phyloP scores from a whole-genome alignment of 2,797 vertebrate species.

The Taeniopygia guttata region DNA sequence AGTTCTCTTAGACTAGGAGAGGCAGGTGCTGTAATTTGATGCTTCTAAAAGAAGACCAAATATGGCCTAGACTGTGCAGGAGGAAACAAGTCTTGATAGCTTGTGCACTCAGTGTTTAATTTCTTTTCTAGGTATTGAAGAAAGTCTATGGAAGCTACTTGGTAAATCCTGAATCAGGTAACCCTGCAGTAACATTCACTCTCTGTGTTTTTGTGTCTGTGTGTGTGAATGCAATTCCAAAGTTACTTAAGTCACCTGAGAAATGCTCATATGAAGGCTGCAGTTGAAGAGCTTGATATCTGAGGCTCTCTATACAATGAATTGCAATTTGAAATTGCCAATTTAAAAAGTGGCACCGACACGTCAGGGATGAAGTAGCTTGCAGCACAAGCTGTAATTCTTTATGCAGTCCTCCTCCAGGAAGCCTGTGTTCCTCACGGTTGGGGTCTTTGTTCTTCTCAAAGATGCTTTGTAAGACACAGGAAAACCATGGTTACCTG shows the following conservation, averaged over 20 bases:
- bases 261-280: neutral
- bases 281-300: neutral
- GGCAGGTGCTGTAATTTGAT: neutral
- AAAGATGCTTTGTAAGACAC: conserved; percentile 4
- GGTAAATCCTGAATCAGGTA: conserved; percentile 89
- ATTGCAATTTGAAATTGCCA: neutral
- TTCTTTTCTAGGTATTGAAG: conserved; percentile 88
- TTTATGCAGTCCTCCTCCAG: neutral
- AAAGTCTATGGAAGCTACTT: conserved; percentile 90
- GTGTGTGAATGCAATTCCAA: neutral
- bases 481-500: conserved; percentile 72
- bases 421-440: neutral
- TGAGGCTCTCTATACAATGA: neutral
- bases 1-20: neutral
- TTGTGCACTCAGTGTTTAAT: conserved; percentile 3
- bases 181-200: conserved; percentile 4
- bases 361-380: neutral
- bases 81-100: neutral
- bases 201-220: neutral
- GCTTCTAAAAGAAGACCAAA: neutral
- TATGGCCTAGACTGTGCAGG: neutral
- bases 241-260: neutral
- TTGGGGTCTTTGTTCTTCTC: conserved; percentile 56
- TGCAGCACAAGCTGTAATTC: conserved; percentile 22
- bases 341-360: neutral